Conservation (phyloP, 1,140 invertebrate genomes). For the Pachypsylla venusta region DNA sequence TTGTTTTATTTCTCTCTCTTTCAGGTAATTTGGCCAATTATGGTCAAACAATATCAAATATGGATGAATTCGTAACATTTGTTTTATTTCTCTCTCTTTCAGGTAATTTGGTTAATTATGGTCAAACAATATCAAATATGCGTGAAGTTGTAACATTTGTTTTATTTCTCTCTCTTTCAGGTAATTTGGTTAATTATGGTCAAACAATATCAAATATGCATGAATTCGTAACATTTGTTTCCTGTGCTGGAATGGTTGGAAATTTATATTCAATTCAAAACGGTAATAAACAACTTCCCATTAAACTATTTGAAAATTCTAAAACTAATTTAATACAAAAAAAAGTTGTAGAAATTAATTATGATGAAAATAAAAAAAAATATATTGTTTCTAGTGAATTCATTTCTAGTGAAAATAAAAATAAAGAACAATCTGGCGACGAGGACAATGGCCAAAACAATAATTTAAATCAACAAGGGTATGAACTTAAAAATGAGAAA, state of each 20-base stretch:
- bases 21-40: slow-evolving; percentile 1
- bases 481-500: neutral
- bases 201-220: too few species aligned
- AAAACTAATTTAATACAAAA: slow-evolving; percentile 32
- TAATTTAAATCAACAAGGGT: neutral
- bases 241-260: slow-evolving; percentile 38
- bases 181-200: too few species aligned
- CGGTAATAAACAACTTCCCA: slow-evolving; percentile 42
- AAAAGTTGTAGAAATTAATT: slow-evolving; percentile 25
- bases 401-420: neutral
- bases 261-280: slow-evolving; percentile 43
- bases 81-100: too few species aligned
- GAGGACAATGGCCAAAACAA: neutral
- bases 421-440: neutral
- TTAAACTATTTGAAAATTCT: slow-evolving; percentile 32
- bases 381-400: slow-evolving; percentile 12
- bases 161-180: too few species aligned
- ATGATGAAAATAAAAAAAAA: slow-evolving; percentile 13
- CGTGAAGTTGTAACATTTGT: neutral
- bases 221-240: too few species aligned
- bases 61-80: neutral
- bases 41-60: neutral
- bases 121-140: neutral
- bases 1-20: too few species aligned
- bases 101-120: slow-evolving; percentile 3